A percentile compares a stretch with the other conserved stretches of the same genome.
Evolutionary conservation across 30 jellyfish, hydroid and myxozoan species (phyloP).

Genomic region (Phacellophora camtschatica): DNA sequence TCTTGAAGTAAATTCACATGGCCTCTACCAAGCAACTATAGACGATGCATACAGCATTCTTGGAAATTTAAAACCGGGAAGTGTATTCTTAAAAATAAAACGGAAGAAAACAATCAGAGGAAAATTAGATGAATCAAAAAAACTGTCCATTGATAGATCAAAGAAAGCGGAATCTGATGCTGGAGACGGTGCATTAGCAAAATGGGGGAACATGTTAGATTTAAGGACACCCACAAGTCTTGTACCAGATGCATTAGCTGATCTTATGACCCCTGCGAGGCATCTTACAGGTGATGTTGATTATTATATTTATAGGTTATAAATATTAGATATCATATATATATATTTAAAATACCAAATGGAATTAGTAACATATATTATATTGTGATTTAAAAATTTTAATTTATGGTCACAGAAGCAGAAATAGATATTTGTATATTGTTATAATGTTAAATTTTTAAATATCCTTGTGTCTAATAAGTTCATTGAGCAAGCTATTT

Average conservation of each 20-base stretch:
- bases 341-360: not conserved
- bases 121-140: not conserved
- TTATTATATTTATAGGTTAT: not conserved
- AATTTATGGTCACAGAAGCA: not conserved
- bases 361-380: not conserved
- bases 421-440: no score
- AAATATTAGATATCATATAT: no score
- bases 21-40: slow-evolving; percentile 56
- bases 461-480: no score
- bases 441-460: no score
- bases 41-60: slow-evolving; percentile 78
- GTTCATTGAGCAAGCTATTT: no score
- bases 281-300: slow-evolving; percentile 44
- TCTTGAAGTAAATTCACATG: slow-evolving; percentile 68
- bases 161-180: slow-evolving; percentile 42
- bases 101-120: slow-evolving; percentile 29
- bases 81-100: slow-evolving; percentile 53
- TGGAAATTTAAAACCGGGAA: slow-evolving; percentile 84
- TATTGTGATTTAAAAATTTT: not conserved
- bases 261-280: slow-evolving; percentile 92
- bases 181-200: slow-evolving; percentile 46
- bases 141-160: slow-evolving; percentile 15
- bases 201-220: slow-evolving; percentile 62
- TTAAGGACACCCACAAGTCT: slow-evolving; percentile 23
- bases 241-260: slow-evolving; percentile 32